Conservation (phyloP, 2,888 invertebrate species). For the Sesia bembeciformis region DNA sequence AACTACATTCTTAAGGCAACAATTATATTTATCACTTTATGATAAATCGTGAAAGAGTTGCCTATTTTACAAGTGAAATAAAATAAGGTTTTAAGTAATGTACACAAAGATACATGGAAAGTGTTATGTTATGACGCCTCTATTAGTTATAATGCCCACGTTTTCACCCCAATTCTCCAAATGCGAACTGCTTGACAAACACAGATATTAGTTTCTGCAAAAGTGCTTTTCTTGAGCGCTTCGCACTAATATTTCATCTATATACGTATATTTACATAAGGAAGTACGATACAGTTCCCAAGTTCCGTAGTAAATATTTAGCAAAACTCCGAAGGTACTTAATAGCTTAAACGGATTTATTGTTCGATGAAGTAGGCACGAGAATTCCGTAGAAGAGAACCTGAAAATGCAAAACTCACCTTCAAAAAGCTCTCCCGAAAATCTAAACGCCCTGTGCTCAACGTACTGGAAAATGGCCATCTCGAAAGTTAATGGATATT, state of each 20-base stretch:
- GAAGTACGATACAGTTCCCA: no score
- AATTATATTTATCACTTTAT: no score
- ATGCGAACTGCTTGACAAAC: conserved; percentile 65
- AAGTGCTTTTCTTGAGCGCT: conserved; percentile 59
- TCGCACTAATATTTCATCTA: conserved; percentile 51
- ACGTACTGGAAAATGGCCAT: conserved; percentile 60
- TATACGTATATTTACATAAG: neutral
- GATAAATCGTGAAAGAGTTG: no score
- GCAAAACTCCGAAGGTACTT: no score
- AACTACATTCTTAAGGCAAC: no score
- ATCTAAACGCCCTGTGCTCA: conserved; percentile 45
- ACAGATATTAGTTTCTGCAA: conserved; percentile 62
- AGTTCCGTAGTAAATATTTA: no score
- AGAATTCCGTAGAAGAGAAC: neutral
- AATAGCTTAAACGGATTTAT: neutral
- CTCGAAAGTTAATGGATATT: conserved; percentile 69
- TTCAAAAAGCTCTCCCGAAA: conserved; percentile 33
- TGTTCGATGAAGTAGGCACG: neutral
- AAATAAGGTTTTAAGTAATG: no score
- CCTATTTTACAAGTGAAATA: no score
- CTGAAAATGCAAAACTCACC: conserved; percentile 13
- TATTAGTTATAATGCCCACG: conserved; percentile 25
- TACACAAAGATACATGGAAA: no score
- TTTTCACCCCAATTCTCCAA: conserved; percentile 59
- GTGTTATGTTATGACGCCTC: conserved; percentile 10